Conservation (phyloP, 2,888 invertebrate genomes). For the Atrina japonica region DNA sequence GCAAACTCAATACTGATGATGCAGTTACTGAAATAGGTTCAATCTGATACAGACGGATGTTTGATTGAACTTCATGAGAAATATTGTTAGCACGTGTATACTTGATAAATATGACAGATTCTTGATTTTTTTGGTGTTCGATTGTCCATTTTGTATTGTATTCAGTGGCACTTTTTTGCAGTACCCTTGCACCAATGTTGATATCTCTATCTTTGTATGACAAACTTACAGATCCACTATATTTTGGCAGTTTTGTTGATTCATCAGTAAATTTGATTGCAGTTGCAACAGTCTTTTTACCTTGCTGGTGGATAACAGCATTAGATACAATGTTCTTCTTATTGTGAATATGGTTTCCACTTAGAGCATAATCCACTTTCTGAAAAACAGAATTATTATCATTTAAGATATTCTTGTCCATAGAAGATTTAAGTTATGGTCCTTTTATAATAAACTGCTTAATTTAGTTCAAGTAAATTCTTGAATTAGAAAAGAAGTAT, state of each 20-base stretch:
- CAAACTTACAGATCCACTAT: slow-evolving; percentile 40
- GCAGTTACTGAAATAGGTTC: slow-evolving; percentile 28
- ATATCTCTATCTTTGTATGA: slow-evolving; percentile 49
- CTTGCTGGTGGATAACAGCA: slow-evolving; percentile 52
- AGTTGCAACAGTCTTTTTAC: slow-evolving; percentile 46
- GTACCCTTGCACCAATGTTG: slow-evolving; percentile 23
- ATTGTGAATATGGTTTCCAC: slow-evolving; percentile 53
- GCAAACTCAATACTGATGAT: slow-evolving; percentile 14
- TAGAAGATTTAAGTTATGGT: background rate
- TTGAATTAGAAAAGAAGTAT: background rate
- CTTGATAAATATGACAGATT: slow-evolving; percentile 19
- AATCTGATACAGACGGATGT: slow-evolving; percentile 24
- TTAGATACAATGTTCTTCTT: slow-evolving; percentile 44
- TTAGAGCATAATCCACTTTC: slow-evolving; percentile 52
- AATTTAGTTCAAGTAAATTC: background rate
- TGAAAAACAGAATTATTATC: slow-evolving; percentile 38
- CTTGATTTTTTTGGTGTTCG: slow-evolving; percentile 35
- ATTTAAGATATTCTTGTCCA: background rate
- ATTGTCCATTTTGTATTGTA: slow-evolving; percentile 28
- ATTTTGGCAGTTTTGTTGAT: slow-evolving; percentile 39
- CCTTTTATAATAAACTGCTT: background rate
- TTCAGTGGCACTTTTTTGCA: slow-evolving; percentile 27
- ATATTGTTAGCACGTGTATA: slow-evolving; percentile 22
- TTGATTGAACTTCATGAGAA: slow-evolving; percentile 27
- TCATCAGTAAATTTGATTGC: slow-evolving; percentile 29